Conservation (phyloP, 2,113 vertebrate species). For the Plecotus auritus region DNA sequence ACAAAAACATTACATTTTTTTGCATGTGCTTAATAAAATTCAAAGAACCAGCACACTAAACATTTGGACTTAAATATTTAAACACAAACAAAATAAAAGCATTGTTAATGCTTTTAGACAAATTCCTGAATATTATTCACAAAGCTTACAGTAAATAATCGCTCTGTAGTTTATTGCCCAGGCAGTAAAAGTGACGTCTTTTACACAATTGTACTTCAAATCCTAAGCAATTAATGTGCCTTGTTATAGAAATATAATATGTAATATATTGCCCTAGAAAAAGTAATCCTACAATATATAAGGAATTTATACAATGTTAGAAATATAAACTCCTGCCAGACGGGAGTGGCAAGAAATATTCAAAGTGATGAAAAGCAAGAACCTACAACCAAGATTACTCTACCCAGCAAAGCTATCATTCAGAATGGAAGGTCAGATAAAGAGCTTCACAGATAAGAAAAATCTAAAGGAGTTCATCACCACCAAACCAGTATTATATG, state of each 20-base stretch:
- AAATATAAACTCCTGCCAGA: not conserved
- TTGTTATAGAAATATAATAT: constrained; percentile 27
- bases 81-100: constrained; percentile 23
- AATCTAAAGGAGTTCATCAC: too few species aligned
- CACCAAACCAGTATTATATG: too few species aligned
- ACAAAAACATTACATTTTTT: not conserved
- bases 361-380: too few species aligned
- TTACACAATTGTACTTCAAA: constrained; percentile 7
- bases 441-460: too few species aligned
- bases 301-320: not conserved
- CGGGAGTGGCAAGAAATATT: too few species aligned
- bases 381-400: too few species aligned
- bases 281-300: not conserved
- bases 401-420: too few species aligned
- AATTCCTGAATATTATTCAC: constrained; percentile 44
- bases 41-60: not conserved
- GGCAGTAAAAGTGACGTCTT: constrained; percentile 14
- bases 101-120: constrained; percentile 35
- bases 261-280: constrained; percentile 25
- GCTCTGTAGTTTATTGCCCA: not conserved
- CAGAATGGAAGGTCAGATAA: too few species aligned
- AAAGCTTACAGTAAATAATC: constrained; percentile 28
- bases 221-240: not conserved
- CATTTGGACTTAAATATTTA: constrained; percentile 62
- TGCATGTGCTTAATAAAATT: not conserved